phyloP scores from a whole-genome alignment of 2,113 vertebrate species.

The Cyanoliseus patagonus region DNA sequence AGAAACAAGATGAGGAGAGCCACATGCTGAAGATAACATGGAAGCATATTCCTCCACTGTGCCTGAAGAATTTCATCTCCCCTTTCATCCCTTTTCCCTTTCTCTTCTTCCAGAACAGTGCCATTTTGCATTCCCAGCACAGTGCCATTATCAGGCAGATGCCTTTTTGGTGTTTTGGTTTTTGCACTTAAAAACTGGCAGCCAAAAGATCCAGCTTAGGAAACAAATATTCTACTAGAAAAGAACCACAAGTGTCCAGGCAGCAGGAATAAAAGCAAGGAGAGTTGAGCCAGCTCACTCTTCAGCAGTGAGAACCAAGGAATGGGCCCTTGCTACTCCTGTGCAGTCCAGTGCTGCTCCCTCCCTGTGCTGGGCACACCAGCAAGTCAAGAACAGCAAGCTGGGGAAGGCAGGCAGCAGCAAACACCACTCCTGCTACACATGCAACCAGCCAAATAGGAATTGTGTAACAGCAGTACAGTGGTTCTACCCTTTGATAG shows the following conservation, averaged over 20 bases:
- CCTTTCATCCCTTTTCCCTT: not conserved
- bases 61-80: not conserved
- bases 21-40: not conserved
- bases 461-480: not conserved
- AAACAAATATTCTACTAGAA: not conserved
- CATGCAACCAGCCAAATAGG: accelerated
- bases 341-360: not conserved
- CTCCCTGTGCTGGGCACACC: not conserved
- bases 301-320: not conserved
- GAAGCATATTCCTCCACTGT: not conserved
- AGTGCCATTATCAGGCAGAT: not conserved
- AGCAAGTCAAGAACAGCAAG: not conserved
- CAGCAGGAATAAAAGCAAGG: not conserved
- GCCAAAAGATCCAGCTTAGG: not conserved
- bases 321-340: not conserved
- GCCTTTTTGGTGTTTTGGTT: not conserved
- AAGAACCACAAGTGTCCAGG: not conserved
- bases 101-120: not conserved
- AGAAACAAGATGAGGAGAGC: not conserved
- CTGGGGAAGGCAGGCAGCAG: not conserved
- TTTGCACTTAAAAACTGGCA: not conserved
- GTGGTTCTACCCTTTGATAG: not conserved
- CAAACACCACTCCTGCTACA: not conserved
- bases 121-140: accelerated
- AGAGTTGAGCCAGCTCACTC: not conserved